Base-by-base conservation (phyloP, 2,113 vertebrate genomes). In the Aegithalos caudatus region DNA sequence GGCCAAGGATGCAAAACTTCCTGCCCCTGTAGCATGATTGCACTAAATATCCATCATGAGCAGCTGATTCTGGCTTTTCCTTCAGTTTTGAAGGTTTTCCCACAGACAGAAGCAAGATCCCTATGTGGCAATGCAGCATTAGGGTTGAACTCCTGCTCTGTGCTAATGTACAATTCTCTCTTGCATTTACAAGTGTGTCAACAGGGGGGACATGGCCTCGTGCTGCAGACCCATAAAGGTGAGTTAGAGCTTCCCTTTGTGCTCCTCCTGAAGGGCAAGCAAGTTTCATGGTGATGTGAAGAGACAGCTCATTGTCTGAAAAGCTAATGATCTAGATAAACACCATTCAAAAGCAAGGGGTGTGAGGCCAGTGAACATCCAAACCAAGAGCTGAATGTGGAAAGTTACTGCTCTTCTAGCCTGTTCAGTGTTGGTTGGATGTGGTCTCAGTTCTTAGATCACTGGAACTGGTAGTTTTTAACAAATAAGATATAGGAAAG, bases 141-240 rank as follows among this genome's bases (percentile, higher is more conserved):
- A n/a, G 50, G 40, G 31, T 25, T 57, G 54, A 70, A 54, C 28
- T 73, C 15, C 15, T 65, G 54, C 28, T 80, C 28, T 70, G 2
- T 76, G 27, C 29, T n/a, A 35, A 28, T 80, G 3, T 17, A 7
- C 9, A 53, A 9, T 56, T 91, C 12, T 24, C 3, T 70, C 64
- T 53, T 33, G 10, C 37, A 37, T 53, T 54, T 50, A 61, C 33
- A 20, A 24, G 2, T 28, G 2, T 44, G 2, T 60, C 22, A 35
- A 5, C 14, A 12, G 2, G 5, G 8, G 16, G 19, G 7, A n/a
- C 61, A 28, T 24, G 50, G 20, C 21, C 45, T 83, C 1, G 0
- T 77, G 33, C 48, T 89, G 58, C 50, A 86, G 54, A 48, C 28
- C 14, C 64, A 31, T 17, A 57, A 73, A 37, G 31, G 22, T 15